Evolutionary conservation across 2,888 invertebrate genomes (phyloP).

Genomic region (Cinara cedri): DNA sequence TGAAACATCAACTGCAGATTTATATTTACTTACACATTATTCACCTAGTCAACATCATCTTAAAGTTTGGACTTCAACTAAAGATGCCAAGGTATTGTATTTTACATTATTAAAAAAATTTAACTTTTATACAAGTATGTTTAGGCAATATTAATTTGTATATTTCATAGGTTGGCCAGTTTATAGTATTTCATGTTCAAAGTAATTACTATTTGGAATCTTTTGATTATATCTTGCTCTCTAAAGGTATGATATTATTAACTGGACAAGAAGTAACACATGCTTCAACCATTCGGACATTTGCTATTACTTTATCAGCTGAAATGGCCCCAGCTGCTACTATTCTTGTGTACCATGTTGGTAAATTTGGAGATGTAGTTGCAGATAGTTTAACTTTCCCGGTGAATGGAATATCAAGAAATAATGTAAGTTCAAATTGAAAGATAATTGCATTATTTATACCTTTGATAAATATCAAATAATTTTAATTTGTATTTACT

Average conservation of each 20-base stretch:
- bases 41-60: slow-evolving; percentile 84
- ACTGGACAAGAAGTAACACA: slow-evolving; percentile 85
- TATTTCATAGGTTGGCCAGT: slow-evolving; percentile 80
- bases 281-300: slow-evolving; percentile 75
- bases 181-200: slow-evolving; percentile 91
- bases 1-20: slow-evolving; percentile 71
- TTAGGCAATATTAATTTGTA: background rate
- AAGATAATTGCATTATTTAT: too few species aligned
- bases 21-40: slow-evolving; percentile 78
- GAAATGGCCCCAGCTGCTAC: slow-evolving; percentile 94
- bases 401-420: slow-evolving; percentile 91
- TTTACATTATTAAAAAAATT: background rate
- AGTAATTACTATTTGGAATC: slow-evolving; percentile 87
- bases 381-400: slow-evolving; percentile 96
- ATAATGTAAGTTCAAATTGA: slow-evolving; percentile 70
- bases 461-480: background rate
- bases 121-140: too few species aligned
- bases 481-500: slow-evolving; percentile 25
- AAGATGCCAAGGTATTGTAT: slow-evolving; percentile 71
- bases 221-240: slow-evolving; percentile 89
- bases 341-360: slow-evolving; percentile 85
- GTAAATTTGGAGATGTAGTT: slow-evolving; percentile 79
- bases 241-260: slow-evolving; percentile 87
- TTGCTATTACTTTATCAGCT: slow-evolving; percentile 80
- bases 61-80: slow-evolving; percentile 84